phyloP scores from a whole-genome alignment of 2,888 invertebrate species.

The Sthenelais limicola region DNA sequence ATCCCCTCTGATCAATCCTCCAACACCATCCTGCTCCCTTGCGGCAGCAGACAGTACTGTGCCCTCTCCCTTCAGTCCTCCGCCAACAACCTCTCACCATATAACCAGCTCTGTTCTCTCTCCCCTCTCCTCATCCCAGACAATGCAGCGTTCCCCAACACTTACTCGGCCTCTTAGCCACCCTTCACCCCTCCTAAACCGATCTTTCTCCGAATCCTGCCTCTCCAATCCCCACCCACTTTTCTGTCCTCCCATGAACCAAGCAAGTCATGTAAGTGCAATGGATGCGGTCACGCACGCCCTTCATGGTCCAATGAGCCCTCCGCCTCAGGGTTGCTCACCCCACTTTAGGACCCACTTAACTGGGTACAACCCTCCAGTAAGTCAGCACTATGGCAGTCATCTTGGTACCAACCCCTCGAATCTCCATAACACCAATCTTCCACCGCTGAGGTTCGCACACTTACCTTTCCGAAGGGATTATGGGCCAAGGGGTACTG shows the following conservation, averaged over 20 bases:
- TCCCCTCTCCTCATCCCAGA: constrained; percentile 31
- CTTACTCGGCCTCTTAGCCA: constrained; percentile 23
- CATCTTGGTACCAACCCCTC: neutral
- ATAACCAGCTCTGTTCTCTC: neutral
- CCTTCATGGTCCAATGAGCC: constrained; percentile 23
- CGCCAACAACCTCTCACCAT: constrained; percentile 35
- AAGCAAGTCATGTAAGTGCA: neutral
- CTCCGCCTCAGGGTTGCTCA: constrained; percentile 2
- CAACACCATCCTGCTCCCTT: constrained; percentile 45
- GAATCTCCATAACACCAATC: constrained; percentile 19
- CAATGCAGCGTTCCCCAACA: constrained; percentile 14
- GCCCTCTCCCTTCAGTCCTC: constrained; percentile 43
- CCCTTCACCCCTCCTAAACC: constrained; percentile 24
- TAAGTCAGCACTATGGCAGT: constrained; percentile 3
- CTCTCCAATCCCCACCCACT: constrained; percentile 16
- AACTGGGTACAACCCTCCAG: constrained; percentile 5
- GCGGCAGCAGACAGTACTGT: constrained; percentile 46
- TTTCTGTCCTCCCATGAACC: constrained; percentile 8
- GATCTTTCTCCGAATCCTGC: constrained; percentile 23
- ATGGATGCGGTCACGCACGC: constrained; percentile 23
- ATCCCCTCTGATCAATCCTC: constrained; percentile 36
- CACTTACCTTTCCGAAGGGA: constrained; percentile 22
- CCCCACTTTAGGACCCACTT: neutral
- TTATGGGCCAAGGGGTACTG: constrained; percentile 3
- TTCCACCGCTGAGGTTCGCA: constrained; percentile 19